These are phyloP conservation scores for Lepidothrix coronata DNA, from an alignment of 2,113 vertebrate genomes.

Conservation along the genomic window DNA sequence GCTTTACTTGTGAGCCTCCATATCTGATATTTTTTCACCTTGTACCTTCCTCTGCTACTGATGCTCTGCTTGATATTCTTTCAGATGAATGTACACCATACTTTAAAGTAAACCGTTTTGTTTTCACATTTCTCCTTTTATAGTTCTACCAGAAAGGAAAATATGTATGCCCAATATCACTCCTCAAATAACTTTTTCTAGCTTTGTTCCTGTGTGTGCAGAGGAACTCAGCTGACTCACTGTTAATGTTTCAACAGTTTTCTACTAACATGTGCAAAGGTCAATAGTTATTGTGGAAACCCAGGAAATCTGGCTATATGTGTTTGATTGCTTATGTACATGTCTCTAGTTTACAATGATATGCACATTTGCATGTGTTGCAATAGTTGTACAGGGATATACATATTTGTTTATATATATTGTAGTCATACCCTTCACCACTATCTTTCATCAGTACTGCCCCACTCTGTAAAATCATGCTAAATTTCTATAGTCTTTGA, in stretches of 20 bases:
- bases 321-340: not conserved
- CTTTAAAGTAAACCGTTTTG: not conserved
- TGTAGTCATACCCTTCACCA: not conserved
- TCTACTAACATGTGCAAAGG: not conserved
- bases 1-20: not conserved
- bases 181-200: not conserved
- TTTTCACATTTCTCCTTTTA: not conserved
- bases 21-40: not conserved
- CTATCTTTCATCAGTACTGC: not conserved
- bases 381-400: not conserved
- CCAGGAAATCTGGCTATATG: not conserved
- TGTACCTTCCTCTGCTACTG: not conserved
- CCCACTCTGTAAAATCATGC: not conserved
- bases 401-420: not conserved
- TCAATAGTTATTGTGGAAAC: not conserved
- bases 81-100: not conserved
- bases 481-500: not conserved
- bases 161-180: not conserved
- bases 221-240: not conserved
- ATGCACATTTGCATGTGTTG: fast-evolving
- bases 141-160: not conserved
- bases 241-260: not conserved
- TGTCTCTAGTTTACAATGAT: not conserved
- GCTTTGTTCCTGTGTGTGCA: not conserved
- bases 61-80: fast-evolving